phyloP scores from a whole-genome alignment of 1,140 invertebrate genomes.

The Ctenoplectra terminalis region DNA sequence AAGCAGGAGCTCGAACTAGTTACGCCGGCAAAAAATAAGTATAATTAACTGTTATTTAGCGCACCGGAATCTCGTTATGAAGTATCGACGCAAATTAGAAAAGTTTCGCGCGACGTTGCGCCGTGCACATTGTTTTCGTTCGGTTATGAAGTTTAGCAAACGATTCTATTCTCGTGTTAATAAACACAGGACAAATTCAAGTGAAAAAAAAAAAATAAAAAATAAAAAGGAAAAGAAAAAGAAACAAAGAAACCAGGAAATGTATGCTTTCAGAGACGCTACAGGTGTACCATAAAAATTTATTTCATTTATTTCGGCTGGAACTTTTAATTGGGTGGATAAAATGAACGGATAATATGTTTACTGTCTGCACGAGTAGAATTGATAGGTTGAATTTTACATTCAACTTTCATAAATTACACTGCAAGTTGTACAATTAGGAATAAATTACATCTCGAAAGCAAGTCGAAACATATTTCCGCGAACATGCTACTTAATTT shows the following conservation, averaged over 20 bases:
- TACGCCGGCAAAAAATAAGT: neutral
- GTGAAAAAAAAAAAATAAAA: neutral
- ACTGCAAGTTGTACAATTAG: no score
- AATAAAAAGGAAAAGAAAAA: neutral
- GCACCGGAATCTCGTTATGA: constrained; percentile 1
- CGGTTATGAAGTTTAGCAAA: neutral
- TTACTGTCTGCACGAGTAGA: no score
- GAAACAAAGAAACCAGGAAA: no score
- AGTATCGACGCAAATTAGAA: constrained; percentile 33
- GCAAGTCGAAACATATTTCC: no score
- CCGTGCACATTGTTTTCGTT: neutral
- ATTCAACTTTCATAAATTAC: no score
- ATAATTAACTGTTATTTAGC: constrained; percentile 30
- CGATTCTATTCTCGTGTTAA: constrained; percentile 1
- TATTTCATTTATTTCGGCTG: neutral
- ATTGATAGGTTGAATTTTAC: no score
- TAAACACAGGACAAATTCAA: neutral
- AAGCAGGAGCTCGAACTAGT: neutral
- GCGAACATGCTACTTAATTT: no score
- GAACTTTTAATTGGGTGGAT: neutral
- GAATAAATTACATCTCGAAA: no score
- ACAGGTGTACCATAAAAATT: neutral
- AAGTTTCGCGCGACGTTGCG: neutral
- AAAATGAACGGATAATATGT: no score
- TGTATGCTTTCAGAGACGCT: no score